These are phyloP conservation scores for Martes martes DNA, from an alignment of 2,113 vertebrate species.

Conservation along the genomic window DNA sequence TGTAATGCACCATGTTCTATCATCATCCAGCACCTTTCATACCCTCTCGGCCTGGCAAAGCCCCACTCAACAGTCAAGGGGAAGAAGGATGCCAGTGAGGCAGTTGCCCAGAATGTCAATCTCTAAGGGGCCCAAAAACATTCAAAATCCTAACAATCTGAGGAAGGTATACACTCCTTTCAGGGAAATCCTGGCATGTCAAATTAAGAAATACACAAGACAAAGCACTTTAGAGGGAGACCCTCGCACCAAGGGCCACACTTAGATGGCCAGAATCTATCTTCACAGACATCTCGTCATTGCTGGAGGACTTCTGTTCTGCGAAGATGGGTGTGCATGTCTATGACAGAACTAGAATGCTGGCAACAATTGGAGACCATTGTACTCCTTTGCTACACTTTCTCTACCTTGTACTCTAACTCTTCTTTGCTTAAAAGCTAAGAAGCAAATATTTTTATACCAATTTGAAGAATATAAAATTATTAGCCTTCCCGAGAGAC, in stretches of 20 bases:
- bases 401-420: neutral
- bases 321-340: neutral
- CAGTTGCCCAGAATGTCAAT: neutral
- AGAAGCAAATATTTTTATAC: neutral
- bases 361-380: neutral
- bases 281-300: neutral
- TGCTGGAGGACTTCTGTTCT: neutral
- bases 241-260: neutral
- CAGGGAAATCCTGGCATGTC: neutral
- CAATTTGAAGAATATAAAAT: constrained; percentile 10
- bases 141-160: neutral
- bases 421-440: neutral
- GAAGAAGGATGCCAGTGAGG: neutral
- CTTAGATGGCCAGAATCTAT: neutral
- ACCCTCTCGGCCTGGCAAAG: neutral
- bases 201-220: constrained; percentile 1
- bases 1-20: neutral
- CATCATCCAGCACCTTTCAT: neutral
- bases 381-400: neutral
- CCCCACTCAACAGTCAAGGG: neutral
- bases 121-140: neutral
- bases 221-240: neutral
- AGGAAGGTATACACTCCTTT: neutral
- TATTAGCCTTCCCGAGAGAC: neutral
- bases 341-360: neutral